Conservation (phyloP, 2,113 vertebrate genomes). For the Eidolon helvum region DNA sequence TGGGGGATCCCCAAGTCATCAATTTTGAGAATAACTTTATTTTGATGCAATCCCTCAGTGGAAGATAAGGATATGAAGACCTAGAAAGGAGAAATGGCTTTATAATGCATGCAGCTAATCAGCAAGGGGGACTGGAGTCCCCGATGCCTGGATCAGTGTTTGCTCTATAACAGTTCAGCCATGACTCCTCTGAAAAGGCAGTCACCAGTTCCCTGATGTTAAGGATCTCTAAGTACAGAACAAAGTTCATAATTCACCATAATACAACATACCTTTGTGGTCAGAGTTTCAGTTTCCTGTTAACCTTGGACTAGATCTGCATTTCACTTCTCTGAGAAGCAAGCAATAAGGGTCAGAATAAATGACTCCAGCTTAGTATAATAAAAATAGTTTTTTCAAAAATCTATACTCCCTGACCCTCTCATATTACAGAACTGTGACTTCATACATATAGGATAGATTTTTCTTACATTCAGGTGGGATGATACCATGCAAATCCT, state of each 20-base stretch:
- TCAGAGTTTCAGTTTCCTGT: slow-evolving; percentile 21
- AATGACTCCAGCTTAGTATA: neutral
- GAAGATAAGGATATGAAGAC: neutral
- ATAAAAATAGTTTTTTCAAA: neutral
- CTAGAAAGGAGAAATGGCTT: neutral
- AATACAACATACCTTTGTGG: neutral
- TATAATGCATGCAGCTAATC: neutral
- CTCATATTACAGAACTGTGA: neutral
- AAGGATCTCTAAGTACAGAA: neutral
- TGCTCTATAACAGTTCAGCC: neutral
- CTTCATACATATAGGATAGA: neutral
- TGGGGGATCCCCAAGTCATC: neutral
- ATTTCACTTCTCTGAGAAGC: neutral
- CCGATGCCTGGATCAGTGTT: neutral
- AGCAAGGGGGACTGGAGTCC: neutral
- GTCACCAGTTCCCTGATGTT: neutral
- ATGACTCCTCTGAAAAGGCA: neutral
- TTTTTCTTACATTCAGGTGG: neutral
- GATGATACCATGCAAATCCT: neutral
- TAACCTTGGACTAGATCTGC: neutral
- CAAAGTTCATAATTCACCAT: neutral
- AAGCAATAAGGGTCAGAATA: neutral
- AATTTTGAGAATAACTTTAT: neutral
- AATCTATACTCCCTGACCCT: neutral
- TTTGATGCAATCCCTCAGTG: neutral